Evolutionary conservation across 2,113 vertebrate genomes (phyloP).

Genomic region (Scolopax mira): DNA sequence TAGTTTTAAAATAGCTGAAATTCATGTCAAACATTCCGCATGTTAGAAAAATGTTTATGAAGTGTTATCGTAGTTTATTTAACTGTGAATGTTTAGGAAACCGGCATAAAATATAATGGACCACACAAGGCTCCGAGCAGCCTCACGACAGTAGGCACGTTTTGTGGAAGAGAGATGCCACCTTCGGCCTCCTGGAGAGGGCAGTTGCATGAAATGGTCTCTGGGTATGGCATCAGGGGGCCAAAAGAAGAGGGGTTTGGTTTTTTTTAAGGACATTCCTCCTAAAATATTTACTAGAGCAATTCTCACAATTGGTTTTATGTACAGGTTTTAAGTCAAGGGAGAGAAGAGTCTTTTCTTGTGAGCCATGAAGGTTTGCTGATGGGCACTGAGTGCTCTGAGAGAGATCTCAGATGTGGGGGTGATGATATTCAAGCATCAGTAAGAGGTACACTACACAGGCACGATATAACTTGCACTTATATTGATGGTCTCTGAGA

Average conservation of each 20-base stretch:
- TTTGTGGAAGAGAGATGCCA: constrained; percentile 4
- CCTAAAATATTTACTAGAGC: background rate
- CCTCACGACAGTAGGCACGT: background rate
- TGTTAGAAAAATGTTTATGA: constrained; percentile 84
- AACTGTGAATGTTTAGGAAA: constrained; percentile 74
- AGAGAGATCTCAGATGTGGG: background rate
- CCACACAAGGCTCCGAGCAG: constrained; percentile 82
- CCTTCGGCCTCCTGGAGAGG: background rate
- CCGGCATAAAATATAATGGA: constrained; percentile 71
- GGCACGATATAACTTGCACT: background rate
- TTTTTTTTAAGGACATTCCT: background rate
- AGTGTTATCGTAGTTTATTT: constrained; percentile 85
- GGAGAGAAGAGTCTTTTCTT: background rate
- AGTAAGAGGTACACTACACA: background rate
- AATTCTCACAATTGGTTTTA: background rate
- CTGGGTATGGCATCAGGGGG: background rate
- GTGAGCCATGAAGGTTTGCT: background rate
- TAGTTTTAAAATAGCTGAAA: constrained; percentile 88
- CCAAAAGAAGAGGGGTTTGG: background rate
- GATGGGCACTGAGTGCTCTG: background rate
- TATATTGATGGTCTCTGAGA: background rate
- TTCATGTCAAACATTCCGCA: constrained; percentile 83
- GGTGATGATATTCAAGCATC: background rate
- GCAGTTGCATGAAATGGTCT: background rate
- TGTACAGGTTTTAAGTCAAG: background rate